Evolutionary conservation across 2,797 vertebrate species (phyloP).

Genomic region (Adrianichthys oophorus): DNA sequence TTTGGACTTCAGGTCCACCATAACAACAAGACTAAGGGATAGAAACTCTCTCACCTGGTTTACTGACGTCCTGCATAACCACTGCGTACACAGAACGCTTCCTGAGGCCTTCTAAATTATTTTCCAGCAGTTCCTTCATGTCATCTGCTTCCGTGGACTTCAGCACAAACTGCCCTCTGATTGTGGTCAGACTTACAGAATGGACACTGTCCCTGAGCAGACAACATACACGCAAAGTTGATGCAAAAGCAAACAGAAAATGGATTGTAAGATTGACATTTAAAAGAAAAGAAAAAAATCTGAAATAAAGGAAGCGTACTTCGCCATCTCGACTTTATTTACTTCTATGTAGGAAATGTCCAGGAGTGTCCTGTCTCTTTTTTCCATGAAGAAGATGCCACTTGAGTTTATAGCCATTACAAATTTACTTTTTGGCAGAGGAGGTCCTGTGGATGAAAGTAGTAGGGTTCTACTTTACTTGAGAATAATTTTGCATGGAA

Average conservation of each 20-base stretch:
- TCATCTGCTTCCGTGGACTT: slow-evolving; percentile 69
- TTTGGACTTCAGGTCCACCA: too few species aligned
- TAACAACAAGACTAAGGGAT: too few species aligned
- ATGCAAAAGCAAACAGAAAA: not conserved
- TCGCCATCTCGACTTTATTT: slow-evolving; percentile 73
- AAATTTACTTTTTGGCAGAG: slow-evolving; percentile 83
- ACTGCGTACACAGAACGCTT: slow-evolving; percentile 83
- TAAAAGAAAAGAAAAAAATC: not conserved
- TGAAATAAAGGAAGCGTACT: slow-evolving; percentile 47
- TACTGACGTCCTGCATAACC: slow-evolving; percentile 78
- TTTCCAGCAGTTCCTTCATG: slow-evolving; percentile 80
- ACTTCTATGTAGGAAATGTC: slow-evolving; percentile 86
- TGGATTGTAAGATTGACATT: too few species aligned
- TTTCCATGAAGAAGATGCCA: slow-evolving; percentile 86
- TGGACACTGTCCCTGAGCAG: slow-evolving; percentile 67
- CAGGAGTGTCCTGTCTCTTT: slow-evolving; percentile 81
- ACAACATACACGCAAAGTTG: not conserved
- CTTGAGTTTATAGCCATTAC: slow-evolving; percentile 87
- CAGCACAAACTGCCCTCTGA: slow-evolving; percentile 83
- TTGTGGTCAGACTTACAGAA: slow-evolving; percentile 78
- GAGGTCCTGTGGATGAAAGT: slow-evolving; percentile 78
- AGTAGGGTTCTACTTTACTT: too few species aligned
- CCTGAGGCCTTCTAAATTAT: slow-evolving; percentile 85
- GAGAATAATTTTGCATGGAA: not conserved
- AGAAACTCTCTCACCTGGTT: slow-evolving; percentile 50